Conservation (phyloP, 2,888 invertebrate species). For the Chymomyza procnemis region DNA sequence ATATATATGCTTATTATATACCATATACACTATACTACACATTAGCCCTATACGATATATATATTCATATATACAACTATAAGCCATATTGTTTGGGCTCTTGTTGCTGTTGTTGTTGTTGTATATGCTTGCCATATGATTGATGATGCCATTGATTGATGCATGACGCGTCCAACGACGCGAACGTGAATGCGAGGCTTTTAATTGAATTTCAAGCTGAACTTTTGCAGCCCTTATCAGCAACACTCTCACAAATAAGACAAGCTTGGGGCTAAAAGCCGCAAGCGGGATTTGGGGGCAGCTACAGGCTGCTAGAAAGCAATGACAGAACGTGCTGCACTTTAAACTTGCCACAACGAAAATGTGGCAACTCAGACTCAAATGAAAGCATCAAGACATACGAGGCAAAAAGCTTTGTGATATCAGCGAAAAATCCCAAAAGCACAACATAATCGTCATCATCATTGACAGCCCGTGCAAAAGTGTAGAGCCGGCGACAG, state of each 20-base stretch:
- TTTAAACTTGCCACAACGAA: background rate
- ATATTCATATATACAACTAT: background rate
- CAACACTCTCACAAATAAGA: background rate
- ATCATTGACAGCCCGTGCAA: conserved; percentile 16
- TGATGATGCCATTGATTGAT: conserved; percentile 69
- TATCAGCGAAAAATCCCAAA: background rate
- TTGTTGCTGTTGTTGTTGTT: conserved; percentile 5
- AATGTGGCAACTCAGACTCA: background rate
- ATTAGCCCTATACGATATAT: background rate
- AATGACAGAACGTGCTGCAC: background rate
- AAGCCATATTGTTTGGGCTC: conserved; percentile 8
- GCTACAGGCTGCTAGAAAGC: background rate
- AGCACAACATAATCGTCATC: conserved; percentile 59
- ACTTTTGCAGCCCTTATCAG: conserved; percentile 29
- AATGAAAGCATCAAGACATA: background rate
- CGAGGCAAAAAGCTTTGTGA: background rate
- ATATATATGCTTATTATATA: background rate
- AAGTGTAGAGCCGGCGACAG: no score
- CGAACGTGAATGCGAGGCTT: conserved; percentile 25
- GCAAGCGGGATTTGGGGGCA: no score
- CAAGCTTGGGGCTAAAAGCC: background rate
- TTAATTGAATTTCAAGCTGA: conserved; percentile 67
- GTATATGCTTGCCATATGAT: conserved; percentile 51
- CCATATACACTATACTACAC: background rate
- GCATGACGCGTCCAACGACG: conserved; percentile 55